Evolutionary conservation across 2,113 vertebrate species (phyloP).

Genomic region (Brachirus orientalis): DNA sequence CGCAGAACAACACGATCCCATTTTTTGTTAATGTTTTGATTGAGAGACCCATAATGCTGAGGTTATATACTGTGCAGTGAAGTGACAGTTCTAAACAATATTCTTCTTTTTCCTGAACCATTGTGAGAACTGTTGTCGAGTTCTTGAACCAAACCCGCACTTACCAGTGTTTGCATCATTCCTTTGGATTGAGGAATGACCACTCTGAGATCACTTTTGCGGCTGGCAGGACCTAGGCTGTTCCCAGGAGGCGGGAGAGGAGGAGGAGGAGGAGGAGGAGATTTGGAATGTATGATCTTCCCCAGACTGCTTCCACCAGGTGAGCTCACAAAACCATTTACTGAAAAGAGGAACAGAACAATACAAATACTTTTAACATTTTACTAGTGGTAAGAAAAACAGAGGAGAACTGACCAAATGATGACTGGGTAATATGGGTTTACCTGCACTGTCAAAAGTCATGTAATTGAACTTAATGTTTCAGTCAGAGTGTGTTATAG

Average conservation of each 20-base stretch:
- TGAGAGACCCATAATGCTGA: too few species aligned
- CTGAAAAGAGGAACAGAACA: constrained; percentile 69
- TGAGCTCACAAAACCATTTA: constrained; percentile 89
- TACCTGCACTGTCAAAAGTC: not conserved
- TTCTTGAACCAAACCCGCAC: constrained; percentile 29
- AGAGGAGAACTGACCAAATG: not conserved
- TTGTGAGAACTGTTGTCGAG: not conserved
- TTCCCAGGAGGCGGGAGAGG: constrained; percentile 81
- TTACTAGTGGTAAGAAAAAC: not conserved
- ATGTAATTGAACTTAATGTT: not conserved
- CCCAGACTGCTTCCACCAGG: constrained; percentile 84
- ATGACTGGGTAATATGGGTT: not conserved
- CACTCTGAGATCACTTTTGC: constrained; percentile 92
- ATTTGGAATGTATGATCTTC: constrained; percentile 89
- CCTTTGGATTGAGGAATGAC: constrained; percentile 93
- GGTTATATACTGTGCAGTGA: too few species aligned
- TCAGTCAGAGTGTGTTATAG: too few species aligned
- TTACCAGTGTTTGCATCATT: constrained; percentile 90
- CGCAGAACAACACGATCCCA: too few species aligned
- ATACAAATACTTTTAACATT: not conserved
- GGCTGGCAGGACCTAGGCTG: constrained; percentile 82
- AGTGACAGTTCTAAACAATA: too few species aligned
- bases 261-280: constrained; percentile 83
- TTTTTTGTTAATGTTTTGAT: too few species aligned
- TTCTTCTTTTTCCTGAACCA: too few species aligned